Conservation (phyloP, 1,140 invertebrate genomes). For the Magallana gigas region DNA sequence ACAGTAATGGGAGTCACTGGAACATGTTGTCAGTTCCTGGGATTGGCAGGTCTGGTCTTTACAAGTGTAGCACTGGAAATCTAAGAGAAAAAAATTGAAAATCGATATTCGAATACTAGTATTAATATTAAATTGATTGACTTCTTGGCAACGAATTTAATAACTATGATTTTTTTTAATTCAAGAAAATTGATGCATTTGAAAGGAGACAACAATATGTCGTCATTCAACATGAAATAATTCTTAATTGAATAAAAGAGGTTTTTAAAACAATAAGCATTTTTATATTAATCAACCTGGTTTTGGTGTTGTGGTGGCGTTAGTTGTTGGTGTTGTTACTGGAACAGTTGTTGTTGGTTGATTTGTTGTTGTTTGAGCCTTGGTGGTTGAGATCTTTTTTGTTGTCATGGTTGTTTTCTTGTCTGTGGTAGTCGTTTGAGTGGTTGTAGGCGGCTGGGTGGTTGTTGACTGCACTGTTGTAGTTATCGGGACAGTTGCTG, state of each 20-base stretch:
- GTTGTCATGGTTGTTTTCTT: slow-evolving; percentile 33
- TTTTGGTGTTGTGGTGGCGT: neutral
- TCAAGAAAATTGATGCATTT: too few species aligned
- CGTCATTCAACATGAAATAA: too few species aligned
- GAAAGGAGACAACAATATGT: too few species aligned
- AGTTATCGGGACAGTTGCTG: neutral
- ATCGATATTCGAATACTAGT: too few species aligned
- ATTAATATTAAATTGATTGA: too few species aligned
- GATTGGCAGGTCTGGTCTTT: slow-evolving; percentile 46
- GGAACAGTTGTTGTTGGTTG: neutral
- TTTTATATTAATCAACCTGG: neutral
- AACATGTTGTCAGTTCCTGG: slow-evolving; percentile 40
- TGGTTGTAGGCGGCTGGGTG: neutral
- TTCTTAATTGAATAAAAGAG: too few species aligned
- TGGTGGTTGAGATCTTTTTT: neutral
- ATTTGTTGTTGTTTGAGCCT: slow-evolving; percentile 5
- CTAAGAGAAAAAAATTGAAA: neutral
- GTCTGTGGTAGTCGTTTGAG: neutral
- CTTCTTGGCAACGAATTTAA: too few species aligned
- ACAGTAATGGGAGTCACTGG: slow-evolving; percentile 45
- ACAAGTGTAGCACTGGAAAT: slow-evolving; percentile 55
- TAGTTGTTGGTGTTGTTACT: neutral
- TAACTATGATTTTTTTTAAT: too few species aligned
- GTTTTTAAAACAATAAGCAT: neutral
- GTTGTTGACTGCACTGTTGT: neutral